These are phyloP conservation scores for Coranthus polyacanthus DNA, from an alignment of 2,797 vertebrate genomes.

Conservation along the genomic window DNA sequence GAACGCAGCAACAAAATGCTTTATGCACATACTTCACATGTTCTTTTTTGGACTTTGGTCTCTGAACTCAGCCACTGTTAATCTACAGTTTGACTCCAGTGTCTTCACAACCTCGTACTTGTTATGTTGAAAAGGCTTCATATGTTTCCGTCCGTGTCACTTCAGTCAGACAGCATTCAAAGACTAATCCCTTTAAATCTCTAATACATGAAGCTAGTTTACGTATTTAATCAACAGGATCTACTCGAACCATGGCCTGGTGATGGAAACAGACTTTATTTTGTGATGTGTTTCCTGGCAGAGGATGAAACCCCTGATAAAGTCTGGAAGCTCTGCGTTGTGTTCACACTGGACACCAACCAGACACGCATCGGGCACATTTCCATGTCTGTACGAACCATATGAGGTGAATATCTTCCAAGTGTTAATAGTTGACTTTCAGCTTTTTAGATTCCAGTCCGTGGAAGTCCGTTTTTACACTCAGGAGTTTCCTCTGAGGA, in stretches of 20 bases:
- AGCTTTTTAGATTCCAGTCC: constrained; percentile 53
- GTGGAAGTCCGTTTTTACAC: constrained; percentile 57
- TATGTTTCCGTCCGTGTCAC: too few species aligned
- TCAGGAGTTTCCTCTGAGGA: constrained; percentile 64
- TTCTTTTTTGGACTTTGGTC: neutral
- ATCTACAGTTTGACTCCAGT: too few species aligned
- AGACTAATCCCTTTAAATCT: too few species aligned
- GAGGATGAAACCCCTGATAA: neutral
- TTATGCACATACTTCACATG: too few species aligned
- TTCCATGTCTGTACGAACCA: neutral
- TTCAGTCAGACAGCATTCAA: too few species aligned
- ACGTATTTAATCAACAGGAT: too few species aligned
- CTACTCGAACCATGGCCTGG: neutral
- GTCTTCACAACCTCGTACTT: too few species aligned
- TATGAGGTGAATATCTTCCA: constrained; percentile 12
- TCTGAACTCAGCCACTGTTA: too few species aligned
- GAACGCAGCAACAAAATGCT: too few species aligned
- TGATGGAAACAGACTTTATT: neutral
- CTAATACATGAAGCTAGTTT: too few species aligned
- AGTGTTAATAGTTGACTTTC: constrained; percentile 31
- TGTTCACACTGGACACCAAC: constrained; percentile 1
- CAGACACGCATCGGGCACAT: neutral
- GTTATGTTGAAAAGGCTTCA: too few species aligned
- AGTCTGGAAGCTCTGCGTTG: neutral
- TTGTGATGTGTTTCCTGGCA: neutral